A percentile compares a stretch with the other conserved stretches of the same genome.
Evolutionary conservation across 2,113 vertebrate species (phyloP).

Genomic region (Plestiodon gilberti): DNA sequence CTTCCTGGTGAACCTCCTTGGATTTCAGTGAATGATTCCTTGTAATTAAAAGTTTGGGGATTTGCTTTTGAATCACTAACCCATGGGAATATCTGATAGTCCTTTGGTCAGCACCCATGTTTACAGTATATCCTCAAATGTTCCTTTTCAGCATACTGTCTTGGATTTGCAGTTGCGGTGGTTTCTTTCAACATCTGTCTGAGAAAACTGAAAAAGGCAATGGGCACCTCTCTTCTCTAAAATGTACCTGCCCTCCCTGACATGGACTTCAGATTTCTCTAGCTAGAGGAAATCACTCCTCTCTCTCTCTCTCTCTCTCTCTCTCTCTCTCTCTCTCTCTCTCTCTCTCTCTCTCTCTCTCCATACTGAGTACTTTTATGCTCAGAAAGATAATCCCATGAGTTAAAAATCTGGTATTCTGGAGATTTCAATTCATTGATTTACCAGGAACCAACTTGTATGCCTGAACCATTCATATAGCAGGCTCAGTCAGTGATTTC

Average conservation of each 20-base stretch:
- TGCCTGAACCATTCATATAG: background rate
- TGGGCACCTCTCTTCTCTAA: background rate
- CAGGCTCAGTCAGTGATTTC: background rate
- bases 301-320: too few species aligned
- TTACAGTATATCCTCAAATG: background rate
- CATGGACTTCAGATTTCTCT: background rate
- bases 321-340: too few species aligned
- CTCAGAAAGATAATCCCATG: background rate
- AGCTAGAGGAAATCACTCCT: background rate
- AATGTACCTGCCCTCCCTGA: background rate
- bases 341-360: too few species aligned
- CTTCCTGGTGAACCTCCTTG: background rate
- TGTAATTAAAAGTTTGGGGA: background rate
- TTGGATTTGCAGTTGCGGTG: background rate
- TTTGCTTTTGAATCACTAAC: background rate
- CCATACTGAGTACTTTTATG: background rate
- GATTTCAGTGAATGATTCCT: background rate
- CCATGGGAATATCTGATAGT: background rate
- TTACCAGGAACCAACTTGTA: background rate
- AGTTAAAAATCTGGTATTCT: background rate
- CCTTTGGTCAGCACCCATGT: background rate
- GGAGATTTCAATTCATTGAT: background rate
- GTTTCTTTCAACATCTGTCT: slow-evolving; percentile 29
- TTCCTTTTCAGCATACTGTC: background rate
- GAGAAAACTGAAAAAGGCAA: background rate